Conservation (phyloP, 2,888 invertebrate species). For the Brenthis daphne region DNA sequence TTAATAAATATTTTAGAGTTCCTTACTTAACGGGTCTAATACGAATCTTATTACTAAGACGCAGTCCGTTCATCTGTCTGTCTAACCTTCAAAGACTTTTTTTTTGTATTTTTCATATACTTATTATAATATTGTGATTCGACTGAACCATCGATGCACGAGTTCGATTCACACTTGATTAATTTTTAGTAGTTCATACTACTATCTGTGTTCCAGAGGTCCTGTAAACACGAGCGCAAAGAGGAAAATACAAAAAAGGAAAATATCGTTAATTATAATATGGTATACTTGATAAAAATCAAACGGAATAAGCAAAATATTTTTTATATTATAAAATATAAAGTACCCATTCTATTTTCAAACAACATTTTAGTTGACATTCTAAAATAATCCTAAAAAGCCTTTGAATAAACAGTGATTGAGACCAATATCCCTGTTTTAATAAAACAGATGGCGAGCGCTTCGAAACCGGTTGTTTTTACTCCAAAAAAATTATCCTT, state of each 20-base stretch:
- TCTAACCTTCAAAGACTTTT: not conserved
- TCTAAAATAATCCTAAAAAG: slow-evolving; percentile 17
- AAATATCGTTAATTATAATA: no score
- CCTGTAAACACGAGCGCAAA: no score
- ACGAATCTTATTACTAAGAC: no score
- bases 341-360: no score
- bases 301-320: no score
- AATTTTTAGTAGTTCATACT: not conserved
- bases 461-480: slow-evolving; percentile 76
- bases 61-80: not conserved
- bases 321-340: no score
- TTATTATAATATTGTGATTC: not conserved
- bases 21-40: no score
- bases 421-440: slow-evolving; percentile 77
- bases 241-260: no score
- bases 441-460: slow-evolving; percentile 76
- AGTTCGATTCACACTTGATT: not conserved
- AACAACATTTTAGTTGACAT: no score
- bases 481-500: slow-evolving; percentile 56
- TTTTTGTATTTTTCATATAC: not conserved
- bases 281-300: no score
- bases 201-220: not conserved
- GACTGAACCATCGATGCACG: not conserved
- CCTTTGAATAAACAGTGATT: slow-evolving; percentile 54
- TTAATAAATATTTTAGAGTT: no score